Evolutionary conservation across 2,113 vertebrate genomes (phyloP).

Genomic region (Cinclus cinclus): DNA sequence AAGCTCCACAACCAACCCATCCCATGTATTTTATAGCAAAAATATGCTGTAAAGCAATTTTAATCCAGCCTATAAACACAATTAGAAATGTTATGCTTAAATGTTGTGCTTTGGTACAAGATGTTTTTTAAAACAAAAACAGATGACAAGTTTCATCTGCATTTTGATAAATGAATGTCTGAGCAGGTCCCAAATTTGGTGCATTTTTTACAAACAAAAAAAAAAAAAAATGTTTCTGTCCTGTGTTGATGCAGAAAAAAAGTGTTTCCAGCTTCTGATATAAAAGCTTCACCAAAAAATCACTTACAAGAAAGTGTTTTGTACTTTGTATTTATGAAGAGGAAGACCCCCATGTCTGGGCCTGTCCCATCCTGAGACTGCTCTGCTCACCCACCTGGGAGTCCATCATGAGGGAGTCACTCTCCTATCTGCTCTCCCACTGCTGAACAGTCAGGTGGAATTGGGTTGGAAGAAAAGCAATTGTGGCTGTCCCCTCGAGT

Average conservation of each 20-base stretch:
- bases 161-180: not conserved
- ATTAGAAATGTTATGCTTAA: not conserved
- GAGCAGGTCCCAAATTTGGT: not conserved
- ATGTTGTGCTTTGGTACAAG: not conserved
- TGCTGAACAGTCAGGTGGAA: accelerated
- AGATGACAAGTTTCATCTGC: not conserved
- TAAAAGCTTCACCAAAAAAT: not conserved
- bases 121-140: not conserved
- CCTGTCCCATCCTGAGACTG: not conserved
- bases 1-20: not conserved
- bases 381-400: not conserved
- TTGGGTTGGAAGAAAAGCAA: not conserved
- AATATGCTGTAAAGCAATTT: not conserved
- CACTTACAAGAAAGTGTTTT: not conserved
- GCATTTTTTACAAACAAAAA: not conserved
- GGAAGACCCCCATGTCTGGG: accelerated
- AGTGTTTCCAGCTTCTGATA: not conserved
- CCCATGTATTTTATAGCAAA: not conserved
- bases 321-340: not conserved
- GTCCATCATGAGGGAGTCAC: accelerated
- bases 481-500: not conserved
- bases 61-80: not conserved
- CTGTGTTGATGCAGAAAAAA: not conserved
- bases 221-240: not conserved
- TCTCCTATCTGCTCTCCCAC: accelerated